Evolutionary conservation across 2,797 vertebrate genomes (phyloP).

Genomic region (Labroides dimidiatus): DNA sequence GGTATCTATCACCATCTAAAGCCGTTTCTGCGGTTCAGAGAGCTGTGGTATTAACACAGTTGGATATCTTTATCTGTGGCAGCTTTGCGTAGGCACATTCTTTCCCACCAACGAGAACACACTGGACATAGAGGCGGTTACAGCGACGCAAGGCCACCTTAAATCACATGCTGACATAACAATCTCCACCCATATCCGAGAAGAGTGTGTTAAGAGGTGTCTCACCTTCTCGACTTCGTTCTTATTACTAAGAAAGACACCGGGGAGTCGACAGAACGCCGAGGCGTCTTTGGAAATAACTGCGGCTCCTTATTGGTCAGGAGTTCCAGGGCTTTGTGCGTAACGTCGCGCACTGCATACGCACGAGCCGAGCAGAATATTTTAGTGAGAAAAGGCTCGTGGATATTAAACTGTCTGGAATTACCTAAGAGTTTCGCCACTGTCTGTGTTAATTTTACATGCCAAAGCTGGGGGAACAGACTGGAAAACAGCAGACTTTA

Average conservation of each 20-base stretch:
- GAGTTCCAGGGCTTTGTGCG: conserved; percentile 19
- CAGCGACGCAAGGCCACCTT: conserved; percentile 74
- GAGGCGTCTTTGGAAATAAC: conserved; percentile 22
- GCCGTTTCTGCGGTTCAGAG: neutral
- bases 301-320: conserved; percentile 47
- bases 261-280: conserved; percentile 27
- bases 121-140: neutral
- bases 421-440: conserved; percentile 22
- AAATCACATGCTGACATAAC: conserved; percentile 83
- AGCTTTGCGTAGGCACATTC: conserved; percentile 41
- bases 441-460: conserved; percentile 59
- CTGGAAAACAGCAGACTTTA: conserved; percentile 53
- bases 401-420: conserved; percentile 63
- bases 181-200: conserved; percentile 80
- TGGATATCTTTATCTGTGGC: conserved; percentile 14
- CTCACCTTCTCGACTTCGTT: conserved; percentile 68
- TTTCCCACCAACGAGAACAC: conserved; percentile 25
- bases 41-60: neutral
- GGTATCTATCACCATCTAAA: neutral
- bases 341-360: conserved; percentile 33
- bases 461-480: conserved; percentile 82
- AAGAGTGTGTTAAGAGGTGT: conserved; percentile 69
- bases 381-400: neutral
- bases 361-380: conserved; percentile 16
- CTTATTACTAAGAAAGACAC: conserved; percentile 43